Evolutionary conservation across 2,888 invertebrate species (phyloP).

Genomic region (Leucophenga maculata): DNA sequence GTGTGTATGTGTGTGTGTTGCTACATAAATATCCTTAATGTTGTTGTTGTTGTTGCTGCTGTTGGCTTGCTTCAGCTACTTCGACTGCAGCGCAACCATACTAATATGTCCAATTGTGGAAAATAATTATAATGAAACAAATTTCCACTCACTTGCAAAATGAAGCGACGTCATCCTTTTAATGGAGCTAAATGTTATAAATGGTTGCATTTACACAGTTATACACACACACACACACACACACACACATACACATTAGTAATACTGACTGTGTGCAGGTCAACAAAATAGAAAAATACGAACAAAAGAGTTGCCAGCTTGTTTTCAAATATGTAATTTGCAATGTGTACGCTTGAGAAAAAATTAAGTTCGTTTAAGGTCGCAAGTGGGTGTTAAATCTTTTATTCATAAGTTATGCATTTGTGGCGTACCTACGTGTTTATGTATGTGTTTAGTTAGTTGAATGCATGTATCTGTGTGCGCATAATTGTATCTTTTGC

Average conservation of each 20-base stretch:
- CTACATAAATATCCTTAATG: not conserved
- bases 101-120: conserved; percentile 74
- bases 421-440: conserved; percentile 35
- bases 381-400: conserved; percentile 60
- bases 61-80: conserved; percentile 25
- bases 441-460: too few species aligned
- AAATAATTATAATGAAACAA: conserved; percentile 73
- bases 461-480: conserved; percentile 23
- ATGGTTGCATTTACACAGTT: conserved; percentile 64
- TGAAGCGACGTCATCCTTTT: conserved; percentile 55
- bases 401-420: conserved; percentile 60
- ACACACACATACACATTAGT: not conserved
- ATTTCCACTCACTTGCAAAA: conserved; percentile 70
- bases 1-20: conserved; percentile 19
- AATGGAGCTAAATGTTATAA: conserved; percentile 53
- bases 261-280: too few species aligned
- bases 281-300: not conserved
- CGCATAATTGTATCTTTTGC: conserved; percentile 43
- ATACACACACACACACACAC: conserved; percentile 43
- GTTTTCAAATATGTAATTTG: conserved; percentile 15
- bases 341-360: conserved; percentile 29
- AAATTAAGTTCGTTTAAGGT: conserved; percentile 22
- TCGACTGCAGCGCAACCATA: conserved; percentile 61
- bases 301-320: conserved; percentile 8
- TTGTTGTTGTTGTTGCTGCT: conserved; percentile 12